Conservation (phyloP, 2,113 vertebrate genomes). For the Tylochromis polylepis region DNA sequence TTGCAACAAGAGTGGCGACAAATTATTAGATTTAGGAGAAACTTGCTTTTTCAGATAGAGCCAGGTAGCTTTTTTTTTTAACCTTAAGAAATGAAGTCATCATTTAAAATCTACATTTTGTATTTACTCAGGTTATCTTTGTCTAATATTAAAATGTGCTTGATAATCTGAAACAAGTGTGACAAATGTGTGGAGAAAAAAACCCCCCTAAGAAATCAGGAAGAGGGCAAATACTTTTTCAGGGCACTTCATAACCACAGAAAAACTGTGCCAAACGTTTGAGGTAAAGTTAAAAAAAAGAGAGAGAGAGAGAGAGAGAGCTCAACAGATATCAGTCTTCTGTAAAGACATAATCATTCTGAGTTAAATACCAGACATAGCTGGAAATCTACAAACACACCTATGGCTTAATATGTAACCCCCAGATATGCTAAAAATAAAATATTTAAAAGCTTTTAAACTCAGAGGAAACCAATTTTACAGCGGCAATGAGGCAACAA, state of each 20-base stretch:
- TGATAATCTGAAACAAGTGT: too few relatives aligned
- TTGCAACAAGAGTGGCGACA: neutral
- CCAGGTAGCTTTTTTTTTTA: neutral
- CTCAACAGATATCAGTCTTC: neutral
- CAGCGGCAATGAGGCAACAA: neutral
- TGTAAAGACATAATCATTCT: neutral
- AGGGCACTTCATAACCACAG: neutral
- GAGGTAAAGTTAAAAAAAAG: neutral
- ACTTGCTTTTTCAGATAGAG: neutral
- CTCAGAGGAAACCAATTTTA: neutral
- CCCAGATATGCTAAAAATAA: neutral
- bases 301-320: fast-evolving
- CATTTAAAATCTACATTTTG: too few relatives aligned
- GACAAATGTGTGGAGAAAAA: neutral
- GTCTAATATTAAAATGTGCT: too few relatives aligned
- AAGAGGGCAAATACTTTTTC: fast-evolving
- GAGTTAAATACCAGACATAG: neutral
- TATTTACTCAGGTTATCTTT: too few relatives aligned
- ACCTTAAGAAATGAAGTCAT: too few relatives aligned
- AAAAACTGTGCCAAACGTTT: neutral
- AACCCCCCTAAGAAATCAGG: neutral
- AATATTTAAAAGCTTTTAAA: neutral
- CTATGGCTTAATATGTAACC: neutral
- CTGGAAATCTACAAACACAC: neutral
- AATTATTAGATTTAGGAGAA: neutral